Evolutionary conservation across 2,113 vertebrate species (phyloP), one percentile per base, ranked within the genome.

Genomic region (Erythrolamprus reginae): DNA sequence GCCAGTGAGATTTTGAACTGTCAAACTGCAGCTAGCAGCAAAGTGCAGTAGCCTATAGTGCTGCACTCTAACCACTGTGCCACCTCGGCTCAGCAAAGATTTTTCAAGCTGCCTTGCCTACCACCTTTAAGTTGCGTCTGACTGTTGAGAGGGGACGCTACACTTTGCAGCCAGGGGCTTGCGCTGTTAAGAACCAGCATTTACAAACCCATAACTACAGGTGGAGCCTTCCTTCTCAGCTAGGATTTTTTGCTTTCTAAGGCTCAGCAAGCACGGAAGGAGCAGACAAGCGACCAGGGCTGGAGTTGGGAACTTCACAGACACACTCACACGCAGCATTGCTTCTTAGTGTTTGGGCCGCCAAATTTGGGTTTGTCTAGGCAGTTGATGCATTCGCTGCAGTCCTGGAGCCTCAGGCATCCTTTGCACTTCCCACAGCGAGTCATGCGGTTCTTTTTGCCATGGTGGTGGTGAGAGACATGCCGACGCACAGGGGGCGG

Each of bases 281-380:
- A 77, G 48, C 8, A 26, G 86, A 51, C 48, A 61, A 13, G 2
- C 6, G 23, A 8, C 4, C 77, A 58, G 70, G 53, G 10, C 10
- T 53, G 65, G 51, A 52, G 17, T 28, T 7, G 38, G 47, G 26
- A 5, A 65, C 26, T 24, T 87, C 10, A 10, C 3, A 42, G 85
- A 3, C 53, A 83, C 84, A 98, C 98, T 98, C 97, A 99, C 98
- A 99, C 98, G 84, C 98, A 99, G 94, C 98, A 99, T 94, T 99
- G 98, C 50, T 98, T 97, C 93, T 99, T 99, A 87, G 98, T 99
- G 95, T 99, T 99, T 82, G 98, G 98, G 33, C 98, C 98, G 6
- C 98, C 98, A 91, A 99, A 99, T 92, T 99, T 99, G 83, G 98
- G 98, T 90, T 99, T 99, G 96, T 99, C 98, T 21, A 98, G 96